These are phyloP conservation scores for Zaprionus taronus DNA, from an alignment of 1,140 invertebrate genomes.

Conservation along the genomic window DNA sequence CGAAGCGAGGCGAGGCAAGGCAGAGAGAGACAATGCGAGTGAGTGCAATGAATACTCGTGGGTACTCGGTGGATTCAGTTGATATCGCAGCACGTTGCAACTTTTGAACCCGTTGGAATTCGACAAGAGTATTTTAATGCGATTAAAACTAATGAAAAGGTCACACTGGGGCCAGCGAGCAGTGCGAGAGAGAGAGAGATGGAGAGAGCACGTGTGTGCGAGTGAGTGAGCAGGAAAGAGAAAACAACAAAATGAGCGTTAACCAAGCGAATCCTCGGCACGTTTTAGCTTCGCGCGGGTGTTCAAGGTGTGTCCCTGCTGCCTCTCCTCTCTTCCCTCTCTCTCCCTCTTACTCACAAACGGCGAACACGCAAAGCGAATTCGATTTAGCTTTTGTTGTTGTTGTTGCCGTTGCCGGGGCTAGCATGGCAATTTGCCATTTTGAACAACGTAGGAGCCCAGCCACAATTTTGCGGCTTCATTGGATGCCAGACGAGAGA, in stretches of 20 bases:
- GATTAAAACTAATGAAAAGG: conserved; percentile 77
- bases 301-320: conserved; percentile 56
- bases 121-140: conserved; percentile 49
- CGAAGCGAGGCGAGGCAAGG: neutral
- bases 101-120: conserved; percentile 64
- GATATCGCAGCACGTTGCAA: conserved; percentile 48
- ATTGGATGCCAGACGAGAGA: conserved; percentile 58
- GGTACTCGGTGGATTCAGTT: conserved; percentile 24
- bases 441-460: conserved; percentile 71
- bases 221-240: conserved; percentile 2
- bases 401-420: conserved; percentile 22
- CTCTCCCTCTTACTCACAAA: neutral
- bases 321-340: neutral
- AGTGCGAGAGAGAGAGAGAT: conserved; percentile 23
- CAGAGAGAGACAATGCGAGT: neutral
- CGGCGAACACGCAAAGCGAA: conserved; percentile 72
- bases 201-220: conserved; percentile 2
- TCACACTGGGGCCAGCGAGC: conserved; percentile 8
- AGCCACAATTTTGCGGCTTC: conserved; percentile 77
- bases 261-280: conserved; percentile 81
- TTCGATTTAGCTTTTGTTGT: conserved; percentile 67
- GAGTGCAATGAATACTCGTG: neutral
- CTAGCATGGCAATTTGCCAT: conserved; percentile 82
- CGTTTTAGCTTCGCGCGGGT: conserved; percentile 66
- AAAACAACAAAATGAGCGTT: conserved; percentile 79